Evolutionary conservation across 2,797 vertebrate species (phyloP), one percentile per base, ranked within the genome.

Genomic region (Gymnocypris eckloni): DNA sequence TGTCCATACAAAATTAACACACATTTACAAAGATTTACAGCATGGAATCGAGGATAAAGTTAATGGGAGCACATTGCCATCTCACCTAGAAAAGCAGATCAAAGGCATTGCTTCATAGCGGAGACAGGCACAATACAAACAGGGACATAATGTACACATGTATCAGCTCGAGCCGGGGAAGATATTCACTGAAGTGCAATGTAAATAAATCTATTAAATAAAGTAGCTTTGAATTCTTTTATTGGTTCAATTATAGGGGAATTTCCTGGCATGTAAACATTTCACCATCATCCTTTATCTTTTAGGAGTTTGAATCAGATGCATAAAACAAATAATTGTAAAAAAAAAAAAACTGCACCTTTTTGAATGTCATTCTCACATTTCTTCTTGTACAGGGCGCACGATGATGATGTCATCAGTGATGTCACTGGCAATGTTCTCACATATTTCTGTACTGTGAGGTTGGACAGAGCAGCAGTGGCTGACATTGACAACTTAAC

Each of bases 21-120:
- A 95, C 94, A 96, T 97, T 96, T 97, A 97, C 96, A 97, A 95
- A 97, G 97, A 97, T 97, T 96, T 97, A 96, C 97, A 97, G 94
- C 92, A 95, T 91, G 94, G 93, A 94, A 95, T 94, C 93, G 90
- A 94, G 92, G 94, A 94, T 94, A 92, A 94, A 90, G 92, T 93
- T 90, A 87, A 90, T 45, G 82, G 92, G 91, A 92, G 92, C 20
- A 28, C 28, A 15, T 22, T 28, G 91, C 92, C 91, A 83, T 91
- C 91, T 94, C 92, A 93, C 92, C 91, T 92, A 92, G 92, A 92
- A 89, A 89, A 93, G 91, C 83, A 94, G 91, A 93, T 92, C 91
- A 94, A 95, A 91, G 54, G 20, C 88, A 94, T 94, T 71, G 89
- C 92, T 93, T 94, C 89, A 92, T 72, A 94, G 94, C 91, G 90